These are phyloP conservation scores for Meteorus colon DNA, from an alignment of 2,888 invertebrate genomes.

Conservation along the genomic window DNA sequence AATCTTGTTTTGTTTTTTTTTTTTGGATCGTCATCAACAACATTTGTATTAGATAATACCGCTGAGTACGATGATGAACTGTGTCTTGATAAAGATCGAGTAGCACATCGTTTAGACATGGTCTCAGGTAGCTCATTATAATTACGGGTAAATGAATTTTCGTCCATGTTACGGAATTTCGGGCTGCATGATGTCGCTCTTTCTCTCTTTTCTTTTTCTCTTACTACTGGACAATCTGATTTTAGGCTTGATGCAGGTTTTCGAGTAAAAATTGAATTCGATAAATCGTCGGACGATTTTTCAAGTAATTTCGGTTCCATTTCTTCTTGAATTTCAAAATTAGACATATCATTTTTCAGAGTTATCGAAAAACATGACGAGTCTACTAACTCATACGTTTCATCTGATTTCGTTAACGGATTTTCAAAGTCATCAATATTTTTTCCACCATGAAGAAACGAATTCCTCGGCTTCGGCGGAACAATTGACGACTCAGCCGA, in stretches of 20 bases:
- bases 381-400: background rate
- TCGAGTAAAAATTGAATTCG: conserved; percentile 77
- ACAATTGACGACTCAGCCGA: conserved; percentile 50
- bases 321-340: conserved; percentile 74
- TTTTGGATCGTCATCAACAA: conserved; percentile 75
- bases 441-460: conserved; percentile 82
- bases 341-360: conserved; percentile 29
- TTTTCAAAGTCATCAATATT: conserved; percentile 57
- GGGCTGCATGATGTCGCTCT: conserved; percentile 79
- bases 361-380: background rate
- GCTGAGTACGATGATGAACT: conserved; percentile 74
- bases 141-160: conserved; percentile 69
- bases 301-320: conserved; percentile 84
- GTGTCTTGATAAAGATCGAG: conserved; percentile 79
- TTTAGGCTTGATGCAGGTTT: conserved; percentile 76
- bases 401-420: background rate
- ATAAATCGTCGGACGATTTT: conserved; percentile 74
- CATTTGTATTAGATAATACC: conserved; percentile 38
- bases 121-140: conserved; percentile 75
- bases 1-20: conserved; percentile 83
- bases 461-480: conserved; percentile 78
- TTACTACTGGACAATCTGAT: conserved; percentile 81
- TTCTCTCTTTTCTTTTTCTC: conserved; percentile 85
- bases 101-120: conserved; percentile 73
- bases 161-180: conserved; percentile 74